Evolutionary conservation across 2,113 vertebrate species (phyloP), one percentile per base, ranked within the genome.

Genomic region (Sisor rabdophorus): DNA sequence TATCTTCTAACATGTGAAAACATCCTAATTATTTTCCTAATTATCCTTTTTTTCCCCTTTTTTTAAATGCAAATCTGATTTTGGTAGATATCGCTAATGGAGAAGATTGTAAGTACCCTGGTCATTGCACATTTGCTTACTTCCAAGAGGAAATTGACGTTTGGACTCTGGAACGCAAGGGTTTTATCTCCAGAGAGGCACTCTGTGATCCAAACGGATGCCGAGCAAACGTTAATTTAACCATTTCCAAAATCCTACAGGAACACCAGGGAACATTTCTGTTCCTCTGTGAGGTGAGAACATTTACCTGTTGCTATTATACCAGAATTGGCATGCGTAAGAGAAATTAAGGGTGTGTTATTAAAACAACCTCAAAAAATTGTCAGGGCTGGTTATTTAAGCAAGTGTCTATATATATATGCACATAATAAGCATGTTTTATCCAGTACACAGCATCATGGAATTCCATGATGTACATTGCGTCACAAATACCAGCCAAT

Each of bases 111-210:
- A 85, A 93, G 22, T 98, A 98, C 19, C 94, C 94, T 8, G 96
- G 96, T 24, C 94, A 98, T 20, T 99, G 97, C 86, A 98, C 97
- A 0, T 99, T 99, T 85, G 97, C 97, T 0, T 98, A 99, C 59
- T 98, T 95, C 88, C 95, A 98, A 77, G 97, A 99, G 82, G 97
- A 99, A 90, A 98, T 99, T 19, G 97, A 99, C 0, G 91, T 99
- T 74, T 99, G 97, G 97, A 95, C 95, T 0, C 83, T 97, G 84
- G 97, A 99, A 86, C 93, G 97, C 63, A 99, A 96, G 80, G 97
- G 96, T 7, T 94, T 95, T 0, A 95, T 99, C 75, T 96, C 92
- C 69, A 90, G 97, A 50, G 97, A 98, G 68, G 86, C 93, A 32
- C 93, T 99, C 60, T 98, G 96, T 48, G 91, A 92, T 79, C 91